Evolutionary conservation across 1,140 invertebrate genomes (phyloP), one percentile per base, ranked within the genome.

Genomic region (Diabrotica virgifera): DNA sequence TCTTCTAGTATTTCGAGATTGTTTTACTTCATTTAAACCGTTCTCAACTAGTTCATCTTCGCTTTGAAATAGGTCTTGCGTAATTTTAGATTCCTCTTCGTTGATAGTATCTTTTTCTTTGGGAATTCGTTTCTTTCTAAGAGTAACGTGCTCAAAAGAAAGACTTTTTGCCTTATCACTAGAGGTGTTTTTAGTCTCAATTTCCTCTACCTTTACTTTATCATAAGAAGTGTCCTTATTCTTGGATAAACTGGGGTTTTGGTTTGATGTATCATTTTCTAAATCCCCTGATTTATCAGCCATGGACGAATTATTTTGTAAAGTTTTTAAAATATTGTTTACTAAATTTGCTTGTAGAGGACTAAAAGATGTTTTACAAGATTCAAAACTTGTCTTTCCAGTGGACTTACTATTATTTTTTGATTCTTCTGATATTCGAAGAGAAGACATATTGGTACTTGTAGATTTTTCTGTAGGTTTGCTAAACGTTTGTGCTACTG

Each of bases 381-480:
- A 36, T 7, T 57, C 36, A 11, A 55, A 55, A 37, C 36, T 36
- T 11, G 2, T 37, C 8, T 10, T 10, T 5, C 40, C 6, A 46
- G 40, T 46, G 24, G 24, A 24, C 11, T 46, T 46, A 4, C 8
- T 46, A 10, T n/a, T n/a, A 12, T 35, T 54, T 13, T 12, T 54
- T 11, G 56, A 38, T 9, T 58, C 37, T 8, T 58, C 37, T n/a
- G 56, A 61, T 9, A 61, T 52, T 10, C 38, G 40, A 12, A 61
- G 35, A 12, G 59, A 51, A 36, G 59, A 61, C 59, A 61, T 61
- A 12, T 51, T 51, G 12, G 59, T 61, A 52, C 46, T 51, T 0
- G 50, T 12, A 5, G 53, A 14, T 38, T 46, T 46, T n/a, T 52
- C 50, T 5, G 36, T 38, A 9, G 40, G 40, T 4, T 24, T 24